Evolutionary conservation across 2,797 vertebrate species (phyloP).

Genomic region (Propithecus perrieri): DNA sequence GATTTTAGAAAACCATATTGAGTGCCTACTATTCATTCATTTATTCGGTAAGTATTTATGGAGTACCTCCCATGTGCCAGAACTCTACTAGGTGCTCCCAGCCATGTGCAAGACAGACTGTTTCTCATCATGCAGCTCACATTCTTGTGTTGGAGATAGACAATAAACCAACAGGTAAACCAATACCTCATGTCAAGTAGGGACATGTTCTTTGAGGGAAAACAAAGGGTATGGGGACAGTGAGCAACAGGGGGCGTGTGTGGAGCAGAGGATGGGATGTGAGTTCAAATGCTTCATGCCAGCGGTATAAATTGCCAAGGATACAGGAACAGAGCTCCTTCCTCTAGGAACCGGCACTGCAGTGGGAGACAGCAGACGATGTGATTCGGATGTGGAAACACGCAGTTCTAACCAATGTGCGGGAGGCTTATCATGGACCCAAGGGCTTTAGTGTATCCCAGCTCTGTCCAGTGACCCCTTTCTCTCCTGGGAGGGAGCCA

Average conservation of each 20-base stretch:
- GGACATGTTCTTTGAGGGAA: not conserved
- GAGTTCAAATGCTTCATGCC: not conserved
- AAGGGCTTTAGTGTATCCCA: not conserved
- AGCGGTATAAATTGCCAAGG: not conserved
- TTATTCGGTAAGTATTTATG: not conserved
- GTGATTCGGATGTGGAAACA: not conserved
- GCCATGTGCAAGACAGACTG: not conserved
- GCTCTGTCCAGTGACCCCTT: not conserved
- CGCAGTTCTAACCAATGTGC: too few species aligned
- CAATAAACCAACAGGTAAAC: not conserved
- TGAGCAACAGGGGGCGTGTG: not conserved
- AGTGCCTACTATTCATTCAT: not conserved
- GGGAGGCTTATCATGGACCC: too few species aligned
- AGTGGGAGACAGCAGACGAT: not conserved
- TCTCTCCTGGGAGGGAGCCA: not conserved
- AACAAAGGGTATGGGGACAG: not conserved
- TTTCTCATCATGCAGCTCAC: not conserved
- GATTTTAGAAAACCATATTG: not conserved
- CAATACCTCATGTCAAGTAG: not conserved
- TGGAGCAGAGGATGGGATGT: not conserved
- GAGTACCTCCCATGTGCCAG: not conserved
- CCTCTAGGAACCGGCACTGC: not conserved
- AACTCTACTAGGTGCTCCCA: not conserved
- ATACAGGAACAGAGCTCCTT: not conserved
- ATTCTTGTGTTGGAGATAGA: not conserved